These are phyloP conservation scores for Mesochorus sp. DNA, from an alignment of 2,888 invertebrate genomes.

Conservation along the genomic window DNA sequence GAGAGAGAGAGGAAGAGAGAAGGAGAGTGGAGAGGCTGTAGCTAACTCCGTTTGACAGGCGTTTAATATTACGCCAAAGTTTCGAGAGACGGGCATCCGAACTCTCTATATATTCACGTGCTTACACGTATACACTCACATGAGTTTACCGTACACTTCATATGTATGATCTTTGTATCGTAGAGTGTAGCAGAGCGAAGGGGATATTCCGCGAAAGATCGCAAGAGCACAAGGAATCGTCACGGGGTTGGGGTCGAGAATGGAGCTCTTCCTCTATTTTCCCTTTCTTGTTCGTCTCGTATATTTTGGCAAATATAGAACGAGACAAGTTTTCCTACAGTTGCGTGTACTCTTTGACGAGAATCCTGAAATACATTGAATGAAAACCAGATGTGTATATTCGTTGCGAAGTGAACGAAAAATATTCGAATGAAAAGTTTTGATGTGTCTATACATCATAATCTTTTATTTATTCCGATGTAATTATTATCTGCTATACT, in stretches of 20 bases:
- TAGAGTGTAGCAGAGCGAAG: not conserved
- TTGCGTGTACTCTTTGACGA: constrained; percentile 7
- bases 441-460: not conserved
- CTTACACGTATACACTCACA: not conserved
- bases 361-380: constrained; percentile 24
- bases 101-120: constrained; percentile 9
- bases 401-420: constrained; percentile 21
- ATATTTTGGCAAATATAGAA: constrained; percentile 9
- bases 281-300: not conserved
- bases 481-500: no score
- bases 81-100: constrained; percentile 64
- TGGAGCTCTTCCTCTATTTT: no score
- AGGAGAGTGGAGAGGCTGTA: constrained; percentile 57
- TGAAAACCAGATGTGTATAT: constrained; percentile 43
- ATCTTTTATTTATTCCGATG: no score
- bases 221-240: not conserved
- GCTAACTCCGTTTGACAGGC: constrained; percentile 76
- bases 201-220: constrained; percentile 6
- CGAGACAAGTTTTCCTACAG: constrained; percentile 21
- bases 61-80: constrained; percentile 76
- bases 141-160: not conserved
- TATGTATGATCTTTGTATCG: constrained; percentile 16
- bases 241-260: not conserved
- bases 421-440: constrained; percentile 18
- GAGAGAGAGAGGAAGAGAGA: not conserved